phyloP scores from a whole-genome alignment of 2,797 vertebrate species.

The Brachyalestes nurse region DNA sequence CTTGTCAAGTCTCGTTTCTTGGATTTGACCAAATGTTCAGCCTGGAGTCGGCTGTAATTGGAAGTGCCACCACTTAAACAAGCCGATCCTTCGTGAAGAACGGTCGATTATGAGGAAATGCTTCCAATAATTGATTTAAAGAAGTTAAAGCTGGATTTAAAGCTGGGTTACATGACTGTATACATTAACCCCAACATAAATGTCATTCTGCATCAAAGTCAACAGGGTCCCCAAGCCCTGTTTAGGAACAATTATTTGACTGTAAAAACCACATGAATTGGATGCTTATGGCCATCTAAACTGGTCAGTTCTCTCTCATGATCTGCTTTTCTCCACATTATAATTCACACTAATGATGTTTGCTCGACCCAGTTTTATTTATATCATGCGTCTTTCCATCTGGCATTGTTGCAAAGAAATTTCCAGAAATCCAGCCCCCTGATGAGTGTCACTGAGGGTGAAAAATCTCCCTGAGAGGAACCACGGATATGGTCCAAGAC shows the following conservation, averaged over 20 bases:
- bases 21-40: slow-evolving; percentile 27
- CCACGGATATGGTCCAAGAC: neutral
- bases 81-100: slow-evolving; percentile 26
- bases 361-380: neutral
- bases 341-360: neutral
- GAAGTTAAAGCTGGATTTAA: neutral
- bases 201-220: slow-evolving; percentile 9
- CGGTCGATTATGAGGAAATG: neutral
- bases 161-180: neutral
- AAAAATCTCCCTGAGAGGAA: neutral
- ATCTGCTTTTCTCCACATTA: neutral
- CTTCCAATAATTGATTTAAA: slow-evolving; percentile 43
- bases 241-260: neutral
- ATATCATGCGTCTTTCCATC: neutral
- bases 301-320: no score
- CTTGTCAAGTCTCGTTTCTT: slow-evolving; percentile 26
- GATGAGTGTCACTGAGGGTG: neutral
- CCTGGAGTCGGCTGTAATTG: slow-evolving; percentile 30
- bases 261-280: neutral
- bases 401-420: neutral
- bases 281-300: neutral
- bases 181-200: neutral
- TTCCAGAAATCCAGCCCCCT: neutral
- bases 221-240: neutral
- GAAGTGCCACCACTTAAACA: slow-evolving; percentile 29